Evolutionary conservation across 2,797 vertebrate genomes (phyloP).

Genomic region (Trachops cirrhosus): DNA sequence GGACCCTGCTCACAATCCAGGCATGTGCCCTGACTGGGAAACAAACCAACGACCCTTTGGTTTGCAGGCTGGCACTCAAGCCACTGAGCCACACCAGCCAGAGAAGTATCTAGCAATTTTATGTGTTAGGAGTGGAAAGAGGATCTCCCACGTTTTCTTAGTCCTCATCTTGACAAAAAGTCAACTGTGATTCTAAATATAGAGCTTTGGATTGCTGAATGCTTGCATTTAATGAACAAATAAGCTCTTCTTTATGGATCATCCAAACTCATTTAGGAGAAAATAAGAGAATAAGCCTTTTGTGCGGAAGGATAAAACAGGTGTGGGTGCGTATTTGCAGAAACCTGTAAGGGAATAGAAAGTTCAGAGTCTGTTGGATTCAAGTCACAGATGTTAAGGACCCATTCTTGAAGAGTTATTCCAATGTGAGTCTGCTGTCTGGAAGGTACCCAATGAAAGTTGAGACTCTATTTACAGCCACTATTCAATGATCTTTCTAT

Average conservation of each 20-base stretch:
- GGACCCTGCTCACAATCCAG: too few relatives aligned
- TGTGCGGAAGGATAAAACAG: background rate
- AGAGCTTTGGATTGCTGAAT: background rate
- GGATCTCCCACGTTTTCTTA: background rate
- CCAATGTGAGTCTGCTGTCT: background rate
- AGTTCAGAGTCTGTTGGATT: background rate
- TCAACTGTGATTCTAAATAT: conserved; percentile 15
- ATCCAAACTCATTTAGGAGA: background rate
- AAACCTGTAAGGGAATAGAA: background rate
- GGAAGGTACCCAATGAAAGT: background rate
- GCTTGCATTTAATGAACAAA: conserved; percentile 3
- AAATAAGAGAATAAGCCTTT: background rate
- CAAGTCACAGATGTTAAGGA: background rate
- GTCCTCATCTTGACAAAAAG: background rate
- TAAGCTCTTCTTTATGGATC: background rate
- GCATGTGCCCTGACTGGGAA: too few relatives aligned
- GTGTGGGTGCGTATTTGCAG: background rate
- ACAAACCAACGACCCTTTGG: too few relatives aligned
- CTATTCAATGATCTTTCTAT: background rate
- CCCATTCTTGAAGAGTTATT: background rate
- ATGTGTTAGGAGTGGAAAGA: background rate
- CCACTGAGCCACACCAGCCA: too few relatives aligned
- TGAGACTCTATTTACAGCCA: background rate
- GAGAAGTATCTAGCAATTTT: background rate
- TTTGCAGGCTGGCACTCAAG: too few relatives aligned